These are phyloP conservation scores for Antechinus flavipes DNA, from an alignment of 2,113 vertebrate species.

Conservation along the genomic window DNA sequence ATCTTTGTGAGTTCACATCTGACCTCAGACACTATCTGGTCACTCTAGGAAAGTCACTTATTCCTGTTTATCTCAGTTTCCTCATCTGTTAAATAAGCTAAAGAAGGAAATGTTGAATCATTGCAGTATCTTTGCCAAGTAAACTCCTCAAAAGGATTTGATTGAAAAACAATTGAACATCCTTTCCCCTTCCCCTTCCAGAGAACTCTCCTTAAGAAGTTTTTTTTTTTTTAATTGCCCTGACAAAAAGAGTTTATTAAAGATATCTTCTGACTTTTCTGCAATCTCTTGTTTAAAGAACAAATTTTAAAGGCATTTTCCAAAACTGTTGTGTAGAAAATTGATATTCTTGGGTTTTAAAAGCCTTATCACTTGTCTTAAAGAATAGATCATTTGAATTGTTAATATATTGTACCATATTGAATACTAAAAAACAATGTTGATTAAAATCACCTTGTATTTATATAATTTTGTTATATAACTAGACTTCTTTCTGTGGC, in stretches of 20 bases:
- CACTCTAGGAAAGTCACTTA: too few species aligned
- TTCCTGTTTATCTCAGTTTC: too few species aligned
- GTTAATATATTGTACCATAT: constrained; percentile 11
- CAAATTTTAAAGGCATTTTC: constrained; percentile 17
- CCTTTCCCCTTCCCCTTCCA: neutral
- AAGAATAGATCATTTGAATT: constrained; percentile 10
- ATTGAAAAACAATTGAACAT: neutral
- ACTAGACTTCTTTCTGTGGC: neutral
- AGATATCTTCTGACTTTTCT: neutral
- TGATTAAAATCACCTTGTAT: neutral
- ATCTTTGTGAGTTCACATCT: too few species aligned
- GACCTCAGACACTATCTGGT: too few species aligned
- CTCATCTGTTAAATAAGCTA: too few species aligned
- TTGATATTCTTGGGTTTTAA: constrained; percentile 41
- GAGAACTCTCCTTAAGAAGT: neutral
- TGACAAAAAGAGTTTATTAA: neutral
- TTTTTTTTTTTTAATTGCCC: neutral
- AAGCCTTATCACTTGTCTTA: constrained; percentile 31
- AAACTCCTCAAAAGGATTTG: constrained; percentile 20
- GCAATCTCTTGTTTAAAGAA: constrained; percentile 30
- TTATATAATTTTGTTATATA: neutral
- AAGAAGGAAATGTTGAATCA: neutral
- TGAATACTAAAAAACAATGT: neutral
- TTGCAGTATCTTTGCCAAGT: constrained; percentile 15
- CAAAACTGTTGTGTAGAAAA: constrained; percentile 35